Conservation (phyloP, 2,888 invertebrate species). For the Pheosia gnoma region DNA sequence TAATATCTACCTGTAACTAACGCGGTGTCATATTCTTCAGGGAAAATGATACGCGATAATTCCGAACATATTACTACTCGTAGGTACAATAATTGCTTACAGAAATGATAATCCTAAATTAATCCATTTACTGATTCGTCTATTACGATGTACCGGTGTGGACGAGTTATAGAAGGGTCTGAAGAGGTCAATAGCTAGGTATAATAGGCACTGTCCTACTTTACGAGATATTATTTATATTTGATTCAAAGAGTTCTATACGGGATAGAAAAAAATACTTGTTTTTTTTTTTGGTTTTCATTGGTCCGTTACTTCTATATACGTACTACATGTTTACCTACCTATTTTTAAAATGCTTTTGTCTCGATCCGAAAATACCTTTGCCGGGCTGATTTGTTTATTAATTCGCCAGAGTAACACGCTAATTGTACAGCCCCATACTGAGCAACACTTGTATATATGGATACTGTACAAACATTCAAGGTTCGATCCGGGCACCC, state of each 20-base stretch:
- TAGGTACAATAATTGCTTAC: background rate
- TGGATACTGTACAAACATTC: no score
- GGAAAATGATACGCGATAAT: conserved; percentile 4
- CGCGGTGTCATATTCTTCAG: background rate
- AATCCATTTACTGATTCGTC: background rate
- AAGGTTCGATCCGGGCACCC: no score
- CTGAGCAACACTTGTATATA: no score
- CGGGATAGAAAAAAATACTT: conserved; percentile 3
- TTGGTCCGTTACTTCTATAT: no score
- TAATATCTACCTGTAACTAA: background rate
- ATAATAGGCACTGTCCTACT: conserved; percentile 2
- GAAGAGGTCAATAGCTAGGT: background rate
- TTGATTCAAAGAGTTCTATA: conserved; percentile 1
- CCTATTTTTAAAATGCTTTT: no score
- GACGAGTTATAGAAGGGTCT: background rate
- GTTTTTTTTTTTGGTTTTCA: no score
- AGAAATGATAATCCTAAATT: conserved; percentile 8
- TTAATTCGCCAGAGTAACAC: no score
- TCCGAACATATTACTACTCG: background rate
- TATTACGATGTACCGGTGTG: conserved; percentile 2
- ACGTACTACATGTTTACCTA: no score
- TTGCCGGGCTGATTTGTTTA: no score
- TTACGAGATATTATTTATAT: background rate
- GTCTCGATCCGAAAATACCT: no score
- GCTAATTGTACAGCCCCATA: no score